Evolutionary conservation across 92 coral and sea anemone genomes (phyloP), one percentile per base, ranked within the genome.

Genomic region (Meandrina meandrites): DNA sequence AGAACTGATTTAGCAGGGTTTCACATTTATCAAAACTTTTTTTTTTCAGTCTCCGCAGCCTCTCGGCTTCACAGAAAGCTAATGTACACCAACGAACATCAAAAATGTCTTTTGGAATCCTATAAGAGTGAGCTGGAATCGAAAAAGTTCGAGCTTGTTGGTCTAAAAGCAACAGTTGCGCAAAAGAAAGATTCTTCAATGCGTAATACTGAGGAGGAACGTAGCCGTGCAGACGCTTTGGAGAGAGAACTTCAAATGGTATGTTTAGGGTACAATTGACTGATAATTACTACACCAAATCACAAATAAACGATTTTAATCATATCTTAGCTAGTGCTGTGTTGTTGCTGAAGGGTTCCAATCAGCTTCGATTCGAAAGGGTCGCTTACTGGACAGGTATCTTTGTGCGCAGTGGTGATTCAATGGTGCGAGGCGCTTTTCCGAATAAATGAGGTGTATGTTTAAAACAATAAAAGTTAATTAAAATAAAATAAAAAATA

Each of bases 31-130:
- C 42, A 30, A 13, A 71, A 18, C 48, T 71, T 34, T 13, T 71
- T 34, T 13, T 56, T 58, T 88, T 10, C 58, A 97, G 99, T 97
- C 32, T 84, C 87, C 8, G 92, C 92, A 40, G 98, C 96, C 57
- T 67, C 88, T 30, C 93, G 92, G 69, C 92, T 97, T 31, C 98
- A 97, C 83, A 94, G 86, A 85, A 97, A 95, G 75, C 87, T 97
- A 53, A 86, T 86, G 83, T 97, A 93, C 85, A 93, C 91, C 18
- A 97, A 95, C 76, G 94, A 93, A 74, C 99, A 97, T 81, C 99
- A 95, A 82, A 93, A 95, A 42, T 97, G 99, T 76, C 53, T 90
- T 83, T 45, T 97, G 75, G 75, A 85, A 64, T 78, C 97, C 32
- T 79, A 81, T 90, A 92, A 89, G 84, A 88, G 74, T 54, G 89